Percentiles rank a stretch among this genome's conserved stretches.
Evolutionary conservation across 2,888 invertebrate species (phyloP).

Genomic region (Pasiphila rectangulata): DNA sequence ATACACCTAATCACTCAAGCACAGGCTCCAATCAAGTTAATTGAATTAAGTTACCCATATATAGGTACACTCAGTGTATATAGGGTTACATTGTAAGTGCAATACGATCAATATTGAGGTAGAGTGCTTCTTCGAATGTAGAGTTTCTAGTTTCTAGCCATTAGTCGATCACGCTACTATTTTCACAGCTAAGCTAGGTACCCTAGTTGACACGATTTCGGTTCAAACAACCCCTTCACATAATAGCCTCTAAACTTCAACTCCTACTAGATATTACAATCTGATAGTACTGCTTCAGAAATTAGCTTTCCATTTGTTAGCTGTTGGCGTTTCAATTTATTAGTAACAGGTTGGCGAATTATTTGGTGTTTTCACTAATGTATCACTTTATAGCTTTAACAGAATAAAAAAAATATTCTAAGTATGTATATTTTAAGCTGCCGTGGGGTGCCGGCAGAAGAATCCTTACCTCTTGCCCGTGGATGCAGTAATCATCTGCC

Average conservation of each 20-base stretch:
- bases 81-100: no score
- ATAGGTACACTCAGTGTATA: no score
- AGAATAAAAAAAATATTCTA: no score
- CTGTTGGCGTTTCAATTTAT: background rate
- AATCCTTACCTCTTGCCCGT: no score
- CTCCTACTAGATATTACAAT: constrained; percentile 25
- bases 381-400: no score
- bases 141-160: background rate
- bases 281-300: constrained; percentile 36
- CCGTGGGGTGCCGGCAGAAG: no score
- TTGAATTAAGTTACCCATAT: background rate
- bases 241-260: constrained; percentile 14
- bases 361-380: no score
- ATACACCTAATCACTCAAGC: background rate
- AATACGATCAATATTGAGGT: no score
- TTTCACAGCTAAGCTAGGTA: constrained; percentile 41
- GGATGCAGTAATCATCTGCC: no score
- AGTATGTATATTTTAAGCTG: no score
- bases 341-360: no score
- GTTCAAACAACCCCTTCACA: constrained; percentile 14
- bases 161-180: background rate
- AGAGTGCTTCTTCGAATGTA: background rate
- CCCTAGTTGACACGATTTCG: constrained; percentile 12
- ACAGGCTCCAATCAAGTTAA: constrained; percentile 1
- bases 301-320: background rate